Conservation (phyloP, 2,888 invertebrate species). For the Corythucha ciliata region DNA sequence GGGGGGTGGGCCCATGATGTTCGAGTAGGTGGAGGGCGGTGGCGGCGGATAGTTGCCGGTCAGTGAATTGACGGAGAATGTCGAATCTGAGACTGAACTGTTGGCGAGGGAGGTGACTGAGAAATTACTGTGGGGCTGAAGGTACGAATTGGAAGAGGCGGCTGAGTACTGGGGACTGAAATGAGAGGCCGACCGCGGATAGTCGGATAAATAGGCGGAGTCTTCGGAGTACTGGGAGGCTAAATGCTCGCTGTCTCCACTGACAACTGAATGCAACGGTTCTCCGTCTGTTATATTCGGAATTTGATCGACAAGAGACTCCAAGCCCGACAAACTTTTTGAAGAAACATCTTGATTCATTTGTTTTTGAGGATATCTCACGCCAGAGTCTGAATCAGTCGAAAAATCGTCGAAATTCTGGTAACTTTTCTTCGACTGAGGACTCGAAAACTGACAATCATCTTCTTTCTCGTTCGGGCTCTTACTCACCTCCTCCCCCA, state of each 20-base stretch:
- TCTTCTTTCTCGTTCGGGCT: slow-evolving; percentile 38
- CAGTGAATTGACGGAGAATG: slow-evolving; percentile 45
- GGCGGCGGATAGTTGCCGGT: slow-evolving; percentile 40
- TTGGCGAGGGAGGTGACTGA: slow-evolving; percentile 41
- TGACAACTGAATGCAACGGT: slow-evolving; percentile 37
- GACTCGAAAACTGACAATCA: slow-evolving; percentile 39
- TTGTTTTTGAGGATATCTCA: slow-evolving; percentile 35
- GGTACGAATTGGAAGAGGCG: slow-evolving; percentile 36
- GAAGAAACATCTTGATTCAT: slow-evolving; percentile 64
- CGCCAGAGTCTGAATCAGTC: slow-evolving; percentile 36
- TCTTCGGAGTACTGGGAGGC: slow-evolving; percentile 37
- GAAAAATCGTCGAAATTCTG: slow-evolving; percentile 38
- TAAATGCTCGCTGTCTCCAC: slow-evolving; percentile 34
- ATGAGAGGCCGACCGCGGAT: slow-evolving; percentile 36
- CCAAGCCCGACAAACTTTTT: slow-evolving; percentile 74
- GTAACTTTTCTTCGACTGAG: slow-evolving; percentile 38
- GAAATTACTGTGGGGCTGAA: slow-evolving; percentile 38
- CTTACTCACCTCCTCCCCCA: slow-evolving; percentile 42
- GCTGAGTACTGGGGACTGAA: slow-evolving; percentile 37
- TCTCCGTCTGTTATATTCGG: slow-evolving; percentile 74
- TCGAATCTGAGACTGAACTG: slow-evolving; percentile 40
- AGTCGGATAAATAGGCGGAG: slow-evolving; percentile 36
- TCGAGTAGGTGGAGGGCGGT: slow-evolving; percentile 41
- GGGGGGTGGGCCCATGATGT: slow-evolving; percentile 43
- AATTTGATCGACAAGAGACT: slow-evolving; percentile 84